Evolutionary conservation across 2,797 vertebrate species (phyloP).

Genomic region (Tokudaia muenninki): DNA sequence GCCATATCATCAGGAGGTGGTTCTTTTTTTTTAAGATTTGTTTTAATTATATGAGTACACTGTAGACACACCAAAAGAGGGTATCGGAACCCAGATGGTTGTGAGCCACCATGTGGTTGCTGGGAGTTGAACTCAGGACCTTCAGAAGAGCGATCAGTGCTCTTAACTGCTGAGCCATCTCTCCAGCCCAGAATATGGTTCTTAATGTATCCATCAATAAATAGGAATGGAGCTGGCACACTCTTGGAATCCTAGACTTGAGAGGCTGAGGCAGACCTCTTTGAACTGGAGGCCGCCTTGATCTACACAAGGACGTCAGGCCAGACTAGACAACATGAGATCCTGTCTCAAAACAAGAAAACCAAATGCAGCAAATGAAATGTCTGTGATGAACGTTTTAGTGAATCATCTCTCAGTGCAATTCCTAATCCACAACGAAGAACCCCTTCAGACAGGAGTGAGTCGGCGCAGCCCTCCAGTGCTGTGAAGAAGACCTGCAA

Average conservation of each 20-base stretch:
- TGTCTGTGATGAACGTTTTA: background rate
- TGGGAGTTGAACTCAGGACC: no score
- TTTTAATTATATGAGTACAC: no score
- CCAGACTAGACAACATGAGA: background rate
- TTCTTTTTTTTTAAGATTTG: background rate
- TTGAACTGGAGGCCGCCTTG: background rate
- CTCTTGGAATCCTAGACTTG: background rate
- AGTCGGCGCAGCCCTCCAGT: background rate
- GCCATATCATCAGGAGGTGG: background rate
- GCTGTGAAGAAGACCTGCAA: background rate
- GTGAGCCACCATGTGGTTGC: no score
- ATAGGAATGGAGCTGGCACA: no score
- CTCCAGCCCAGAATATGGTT: background rate
- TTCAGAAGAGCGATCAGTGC: no score
- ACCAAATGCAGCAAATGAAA: background rate
- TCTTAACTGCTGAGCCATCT: no score
- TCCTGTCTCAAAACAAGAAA: background rate
- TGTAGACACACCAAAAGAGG: no score
- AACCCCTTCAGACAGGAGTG: background rate
- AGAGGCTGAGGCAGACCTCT: background rate
- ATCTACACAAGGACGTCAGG: background rate
- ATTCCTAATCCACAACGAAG: background rate
- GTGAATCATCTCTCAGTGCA: background rate
- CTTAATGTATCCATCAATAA: background rate
- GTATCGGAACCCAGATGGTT: no score